phyloP scores from a whole-genome alignment of 2,113 vertebrate species.

The Hippolais icterina region DNA sequence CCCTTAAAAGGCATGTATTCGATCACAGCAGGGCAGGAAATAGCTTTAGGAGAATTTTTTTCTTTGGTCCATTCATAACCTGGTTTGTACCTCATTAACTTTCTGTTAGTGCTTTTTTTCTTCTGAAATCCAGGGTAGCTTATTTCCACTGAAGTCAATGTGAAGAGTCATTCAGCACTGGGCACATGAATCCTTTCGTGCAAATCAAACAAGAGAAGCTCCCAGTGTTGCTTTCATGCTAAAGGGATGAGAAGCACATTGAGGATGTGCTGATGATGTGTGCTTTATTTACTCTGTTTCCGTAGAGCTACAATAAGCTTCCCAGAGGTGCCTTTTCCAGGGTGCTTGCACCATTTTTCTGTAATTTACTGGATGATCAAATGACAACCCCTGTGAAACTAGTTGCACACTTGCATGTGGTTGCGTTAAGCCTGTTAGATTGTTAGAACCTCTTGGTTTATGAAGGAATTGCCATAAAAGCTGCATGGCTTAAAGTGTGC shows the following conservation, averaged over 20 bases:
- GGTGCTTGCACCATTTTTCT: not conserved
- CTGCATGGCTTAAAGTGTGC: not conserved
- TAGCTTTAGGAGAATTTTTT: constrained; percentile 54
- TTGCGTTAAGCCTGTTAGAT: not conserved
- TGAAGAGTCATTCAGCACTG: not conserved
- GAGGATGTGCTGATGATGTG: not conserved
- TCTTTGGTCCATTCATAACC: constrained; percentile 56
- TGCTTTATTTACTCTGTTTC: not conserved
- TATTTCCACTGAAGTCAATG: constrained; percentile 28
- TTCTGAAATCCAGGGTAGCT: not conserved
- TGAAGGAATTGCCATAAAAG: not conserved
- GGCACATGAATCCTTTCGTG: not conserved
- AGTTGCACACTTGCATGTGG: not conserved
- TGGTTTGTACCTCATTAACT: constrained; percentile 64
- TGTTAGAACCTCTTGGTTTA: not conserved
- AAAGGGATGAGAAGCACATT: not conserved
- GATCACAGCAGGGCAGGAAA: constrained; percentile 55
- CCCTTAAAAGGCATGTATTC: constrained; percentile 30
- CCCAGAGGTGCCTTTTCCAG: not conserved
- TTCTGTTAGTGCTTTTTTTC: constrained; percentile 49
- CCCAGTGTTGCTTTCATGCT: not conserved
- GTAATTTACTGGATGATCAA: not conserved
- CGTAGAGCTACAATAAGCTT: not conserved
- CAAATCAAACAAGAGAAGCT: not conserved
- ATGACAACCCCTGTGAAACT: not conserved